A percentile compares a stretch with the other conserved stretches of the same genome.
Conservation (phyloP, 2,888 invertebrate genomes). For the Chydorus sphaericus region DNA sequence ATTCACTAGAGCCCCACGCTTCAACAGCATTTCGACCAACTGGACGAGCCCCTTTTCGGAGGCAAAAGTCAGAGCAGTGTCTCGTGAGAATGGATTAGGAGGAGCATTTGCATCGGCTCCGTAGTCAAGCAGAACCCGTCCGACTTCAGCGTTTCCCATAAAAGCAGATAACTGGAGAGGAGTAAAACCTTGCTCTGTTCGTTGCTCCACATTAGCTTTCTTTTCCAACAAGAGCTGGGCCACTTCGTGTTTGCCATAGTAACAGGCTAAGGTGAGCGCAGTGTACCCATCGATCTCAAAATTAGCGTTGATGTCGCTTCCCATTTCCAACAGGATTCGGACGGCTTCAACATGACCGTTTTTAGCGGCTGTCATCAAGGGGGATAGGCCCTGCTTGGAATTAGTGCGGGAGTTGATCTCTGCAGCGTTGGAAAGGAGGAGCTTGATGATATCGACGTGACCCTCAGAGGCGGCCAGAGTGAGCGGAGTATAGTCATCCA, state of each 20-base stretch:
- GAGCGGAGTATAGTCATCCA: constrained; percentile 97
- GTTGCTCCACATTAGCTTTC: constrained; percentile 96
- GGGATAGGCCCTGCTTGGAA: constrained; percentile 93
- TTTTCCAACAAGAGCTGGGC: constrained; percentile 88
- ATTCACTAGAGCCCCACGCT: constrained; percentile 69
- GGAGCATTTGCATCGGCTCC: constrained; percentile 98
- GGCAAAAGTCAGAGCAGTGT: constrained; percentile 96
- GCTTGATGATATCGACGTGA: constrained; percentile 92
- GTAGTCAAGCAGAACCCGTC: constrained; percentile 83
- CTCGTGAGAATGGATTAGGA: constrained; percentile 92
- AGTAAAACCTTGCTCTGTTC: constrained; percentile 96
- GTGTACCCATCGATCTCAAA: constrained; percentile 99
- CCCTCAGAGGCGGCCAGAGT: constrained; percentile 96
- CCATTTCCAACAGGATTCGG: constrained; percentile 85
- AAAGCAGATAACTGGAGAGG: constrained; percentile 99
- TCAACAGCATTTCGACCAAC: constrained; percentile 65
- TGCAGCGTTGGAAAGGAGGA: constrained; percentile 82
- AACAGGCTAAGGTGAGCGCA: constrained; percentile 93
- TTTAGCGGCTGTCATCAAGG: constrained; percentile 98
- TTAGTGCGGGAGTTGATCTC: constrained; percentile 97
- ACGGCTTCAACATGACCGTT: constrained; percentile 95
- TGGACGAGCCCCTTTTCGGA: constrained; percentile 98
- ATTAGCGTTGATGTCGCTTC: constrained; percentile 98
- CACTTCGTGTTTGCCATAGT: constrained; percentile 97
- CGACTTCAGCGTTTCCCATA: constrained; percentile 97